Evolutionary conservation across 2,113 vertebrate species (phyloP), one percentile per base, ranked within the genome.

Genomic region (Sterrhoptilus dennistouni): DNA sequence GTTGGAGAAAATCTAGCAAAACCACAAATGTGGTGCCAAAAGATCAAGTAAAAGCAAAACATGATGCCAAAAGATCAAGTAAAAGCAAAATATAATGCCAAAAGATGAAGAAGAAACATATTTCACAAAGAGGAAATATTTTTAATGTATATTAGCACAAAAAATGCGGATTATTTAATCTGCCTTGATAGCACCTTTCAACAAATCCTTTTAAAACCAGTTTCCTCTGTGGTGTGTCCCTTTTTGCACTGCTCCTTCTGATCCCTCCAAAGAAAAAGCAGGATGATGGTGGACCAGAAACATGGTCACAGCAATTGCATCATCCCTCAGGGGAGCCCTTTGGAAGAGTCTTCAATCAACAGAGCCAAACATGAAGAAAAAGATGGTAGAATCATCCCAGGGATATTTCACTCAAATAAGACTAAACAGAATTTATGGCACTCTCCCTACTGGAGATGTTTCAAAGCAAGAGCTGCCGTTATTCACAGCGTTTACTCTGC

Each of bases 321-420:
- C 93, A 95, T 92, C 83, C 68, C 93, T 89, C 87, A 36, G 64
- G 86, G 86, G 93, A 92, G 50, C 63, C 60, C 8, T 91, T 94
- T 96, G 96, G 91, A 95, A 82, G 79, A 80, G 45, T 88, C 91
- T 95, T 92, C 75, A 90, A 29, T 86, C 83, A 80, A 22, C 45
- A 72, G 40, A 93, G 84, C 83, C 93, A 96, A 95, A 87, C 45
- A 36, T 28, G 75, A 96, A 83, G 68, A 60, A 65, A 80, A 83
- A 65, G 74, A 61, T 86, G 81, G 64, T 76, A 65, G 63, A 83
- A 89, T 92, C 81, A 90, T 92, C 87, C 80, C 83, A 69, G 59
- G 87, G 83, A 74, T 86, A 49, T 53, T 96, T 86, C 83, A 80
- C 71, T 92, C 31, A 31, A 53, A 65, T 77, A 68, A 76, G 80